Evolutionary conservation across 2,888 invertebrate genomes (phyloP), one percentile per base, ranked within the genome.

Genomic region (Chrysomela aeneicollis): DNA sequence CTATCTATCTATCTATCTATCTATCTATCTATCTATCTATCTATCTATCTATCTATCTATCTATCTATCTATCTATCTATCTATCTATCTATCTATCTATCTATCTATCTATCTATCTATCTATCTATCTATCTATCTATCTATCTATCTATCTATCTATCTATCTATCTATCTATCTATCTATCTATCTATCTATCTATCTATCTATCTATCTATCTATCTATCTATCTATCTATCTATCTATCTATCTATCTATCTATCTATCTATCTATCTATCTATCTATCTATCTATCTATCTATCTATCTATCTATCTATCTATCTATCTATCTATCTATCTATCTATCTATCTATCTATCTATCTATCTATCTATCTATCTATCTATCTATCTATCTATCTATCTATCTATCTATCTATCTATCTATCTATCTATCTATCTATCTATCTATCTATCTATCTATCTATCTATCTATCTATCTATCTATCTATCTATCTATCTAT

Each of bases 11-110:
- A 50, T 50, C 18, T 50, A 50, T 50, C 18, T 50, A 50, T 50
- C 18, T 50, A 50, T 50, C 18, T 50, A 50, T 50, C 18, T 50
- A 50, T 50, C 18, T 50, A 50, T 50, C 18, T 50, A 50, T 50
- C 18, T 50, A 50, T 50, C 18, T 50, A 50, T 50, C 18, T 50
- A 50, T 50, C 18, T 50, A 50, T 50, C 26, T 26, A 26, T 26
- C 26, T 26, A 26, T 26, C 26, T 26, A 26, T 26, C 26, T 26
- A 26, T 26, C 26, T 26, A 26, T 26, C 26, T 26, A 26, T 26
- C 26, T 26, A 26, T 26, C 26, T 26, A 26, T 26, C 26, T 26
- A 26, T 26, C 26, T 26, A 26, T 26, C 26, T 26, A 26, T 26
- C 26, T 26, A 26, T 26, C 26, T 26, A 26, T 26, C 26, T 26